These are phyloP conservation scores for Mormoops blainvillei DNA, from an alignment of 2,113 vertebrate species.

Conservation along the genomic window DNA sequence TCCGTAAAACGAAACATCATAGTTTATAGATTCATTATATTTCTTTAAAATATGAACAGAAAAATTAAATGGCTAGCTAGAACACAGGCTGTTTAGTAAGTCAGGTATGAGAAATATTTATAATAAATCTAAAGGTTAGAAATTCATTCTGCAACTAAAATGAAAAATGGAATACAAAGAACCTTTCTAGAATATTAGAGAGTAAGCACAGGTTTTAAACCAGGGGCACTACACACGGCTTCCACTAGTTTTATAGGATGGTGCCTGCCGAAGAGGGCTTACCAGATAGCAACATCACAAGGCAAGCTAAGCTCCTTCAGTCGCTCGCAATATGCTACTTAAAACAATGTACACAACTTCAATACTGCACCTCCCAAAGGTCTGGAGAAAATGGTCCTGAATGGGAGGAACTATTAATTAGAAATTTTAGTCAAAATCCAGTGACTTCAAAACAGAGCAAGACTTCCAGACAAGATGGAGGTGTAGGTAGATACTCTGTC, in stretches of 20 bases:
- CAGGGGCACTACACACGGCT: not conserved
- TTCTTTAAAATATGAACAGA: not conserved
- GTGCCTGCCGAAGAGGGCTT: not conserved
- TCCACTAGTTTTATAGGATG: not conserved
- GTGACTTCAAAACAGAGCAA: not conserved
- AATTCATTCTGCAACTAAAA: not conserved
- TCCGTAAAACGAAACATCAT: not conserved
- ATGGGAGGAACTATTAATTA: not conserved
- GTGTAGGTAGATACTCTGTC: too few species aligned
- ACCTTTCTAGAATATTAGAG: not conserved
- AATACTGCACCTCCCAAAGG: not conserved
- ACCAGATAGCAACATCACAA: not conserved
- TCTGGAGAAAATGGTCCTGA: not conserved
- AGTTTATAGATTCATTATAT: not conserved
- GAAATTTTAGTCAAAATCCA: not conserved
- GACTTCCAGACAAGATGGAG: too few species aligned
- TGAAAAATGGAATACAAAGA: not conserved
- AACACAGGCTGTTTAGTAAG: not conserved
- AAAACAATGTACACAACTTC: not conserved
- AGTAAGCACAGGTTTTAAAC: not conserved
- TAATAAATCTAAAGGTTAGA: slow-evolving; percentile 13
- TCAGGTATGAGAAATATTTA: not conserved
- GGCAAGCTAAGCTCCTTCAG: not conserved
- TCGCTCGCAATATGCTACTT: not conserved
- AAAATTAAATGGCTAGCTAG: not conserved